Evolutionary conservation across 2,797 vertebrate genomes (phyloP).

Genomic region (Gobio occitaniae): DNA sequence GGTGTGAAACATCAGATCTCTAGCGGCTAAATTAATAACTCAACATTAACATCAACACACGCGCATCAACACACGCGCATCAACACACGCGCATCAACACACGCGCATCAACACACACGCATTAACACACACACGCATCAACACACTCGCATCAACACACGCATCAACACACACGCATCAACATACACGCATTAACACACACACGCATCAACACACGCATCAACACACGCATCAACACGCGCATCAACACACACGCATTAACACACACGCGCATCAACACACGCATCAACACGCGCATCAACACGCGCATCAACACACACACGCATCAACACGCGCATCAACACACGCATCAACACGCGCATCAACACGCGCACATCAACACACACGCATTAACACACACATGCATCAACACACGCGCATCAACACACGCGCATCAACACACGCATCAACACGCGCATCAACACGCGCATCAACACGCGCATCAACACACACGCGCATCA

Average conservation of each 20-base stretch:
- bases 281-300: slow-evolving; percentile 6
- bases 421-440: slow-evolving; percentile 21
- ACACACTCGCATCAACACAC: too few relatives aligned
- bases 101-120: slow-evolving; percentile 1
- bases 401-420: background rate
- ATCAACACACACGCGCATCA: background rate
- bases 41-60: slow-evolving; percentile 68
- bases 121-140: background rate
- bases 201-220: slow-evolving; percentile 25
- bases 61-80: too few relatives aligned
- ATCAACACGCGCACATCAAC: too few relatives aligned
- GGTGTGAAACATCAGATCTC: slow-evolving; percentile 77
- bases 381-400: background rate
- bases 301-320: background rate
- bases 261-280: slow-evolving; percentile 16
- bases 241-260: background rate
- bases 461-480: background rate
- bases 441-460: slow-evolving; percentile 28
- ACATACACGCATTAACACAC: background rate
- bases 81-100: too few relatives aligned
- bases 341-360: background rate
- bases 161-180: too few relatives aligned
- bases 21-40: slow-evolving; percentile 72
- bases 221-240: too few relatives aligned
- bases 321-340: background rate